Conservation (phyloP, 2,113 vertebrate genomes). For the Bubo blakistoni region DNA sequence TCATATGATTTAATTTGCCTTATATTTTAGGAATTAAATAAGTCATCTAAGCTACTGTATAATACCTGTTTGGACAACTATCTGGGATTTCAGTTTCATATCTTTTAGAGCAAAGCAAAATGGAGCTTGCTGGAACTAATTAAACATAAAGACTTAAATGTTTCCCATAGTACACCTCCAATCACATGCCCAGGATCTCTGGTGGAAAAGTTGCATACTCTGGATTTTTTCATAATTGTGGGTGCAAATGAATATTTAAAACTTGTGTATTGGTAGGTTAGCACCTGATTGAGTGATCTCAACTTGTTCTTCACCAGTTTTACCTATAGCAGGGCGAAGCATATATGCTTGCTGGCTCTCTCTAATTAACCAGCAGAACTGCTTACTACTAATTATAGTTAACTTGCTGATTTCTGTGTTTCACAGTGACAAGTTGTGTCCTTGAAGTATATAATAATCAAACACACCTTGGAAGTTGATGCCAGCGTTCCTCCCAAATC, state of each 20-base stretch:
- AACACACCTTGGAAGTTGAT: background rate
- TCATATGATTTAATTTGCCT: background rate
- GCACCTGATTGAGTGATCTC: background rate
- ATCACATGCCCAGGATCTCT: background rate
- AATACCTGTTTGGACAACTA: conserved; percentile 16
- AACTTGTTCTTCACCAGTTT: background rate
- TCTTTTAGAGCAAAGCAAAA: background rate
- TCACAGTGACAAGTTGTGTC: background rate
- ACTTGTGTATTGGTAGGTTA: background rate
- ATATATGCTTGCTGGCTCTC: background rate
- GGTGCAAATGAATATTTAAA: background rate
- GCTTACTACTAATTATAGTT: conserved; percentile 3
- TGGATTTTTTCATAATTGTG: background rate
- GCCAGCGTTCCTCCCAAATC: background rate
- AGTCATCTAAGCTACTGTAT: background rate
- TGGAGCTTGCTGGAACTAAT: background rate
- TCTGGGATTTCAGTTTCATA: background rate
- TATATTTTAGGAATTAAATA: conserved; percentile 39
- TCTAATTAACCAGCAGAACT: conserved; percentile 18
- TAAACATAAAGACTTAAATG: background rate
- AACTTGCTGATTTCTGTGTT: conserved; percentile 19
- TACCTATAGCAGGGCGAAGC: background rate
- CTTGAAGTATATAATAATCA: background rate
- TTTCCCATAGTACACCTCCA: background rate
- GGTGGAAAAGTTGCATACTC: background rate